phyloP scores from a whole-genome alignment of 1,140 invertebrate species.

The Trichoplusia ni region DNA sequence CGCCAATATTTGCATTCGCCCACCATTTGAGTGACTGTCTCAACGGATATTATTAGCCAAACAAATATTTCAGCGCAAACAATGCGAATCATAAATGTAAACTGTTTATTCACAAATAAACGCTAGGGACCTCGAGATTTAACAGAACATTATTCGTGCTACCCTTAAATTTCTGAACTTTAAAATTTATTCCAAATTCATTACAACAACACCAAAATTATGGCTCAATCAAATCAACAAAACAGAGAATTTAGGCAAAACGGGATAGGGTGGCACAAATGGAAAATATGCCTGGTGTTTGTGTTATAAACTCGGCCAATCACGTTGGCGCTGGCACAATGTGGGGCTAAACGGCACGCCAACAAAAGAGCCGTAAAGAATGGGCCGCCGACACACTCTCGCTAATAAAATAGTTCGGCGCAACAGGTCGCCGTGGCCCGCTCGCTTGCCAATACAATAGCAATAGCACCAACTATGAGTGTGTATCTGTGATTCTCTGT shows the following conservation, averaged over 20 bases:
- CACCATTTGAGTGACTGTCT: not conserved
- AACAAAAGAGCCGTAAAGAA: slow-evolving; percentile 80
- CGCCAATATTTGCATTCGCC: slow-evolving; percentile 17
- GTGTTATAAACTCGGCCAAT: slow-evolving; percentile 74
- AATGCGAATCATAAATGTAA: no score
- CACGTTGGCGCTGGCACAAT: slow-evolving; percentile 59
- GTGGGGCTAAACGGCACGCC: slow-evolving; percentile 68
- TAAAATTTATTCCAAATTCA: slow-evolving; percentile 11
- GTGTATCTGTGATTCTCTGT: slow-evolving; percentile 49
- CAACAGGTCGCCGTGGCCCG: slow-evolving; percentile 73
- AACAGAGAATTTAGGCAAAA: slow-evolving; percentile 48
- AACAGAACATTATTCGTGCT: slow-evolving; percentile 14
- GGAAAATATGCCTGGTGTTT: slow-evolving; percentile 70
- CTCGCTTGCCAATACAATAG: slow-evolving; percentile 59
- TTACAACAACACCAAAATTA: slow-evolving; percentile 37
- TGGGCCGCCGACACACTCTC: slow-evolving; percentile 73
- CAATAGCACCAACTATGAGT: slow-evolving; percentile 55
- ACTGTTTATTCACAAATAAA: no score
- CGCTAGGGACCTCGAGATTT: slow-evolving; percentile 5
- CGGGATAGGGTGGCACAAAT: slow-evolving; percentile 53
- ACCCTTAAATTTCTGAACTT: slow-evolving; percentile 10
- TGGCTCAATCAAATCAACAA: slow-evolving; percentile 14
- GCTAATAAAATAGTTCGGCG: slow-evolving; percentile 78
- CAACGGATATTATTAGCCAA: not conserved
- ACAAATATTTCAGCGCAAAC: no score